Base-by-base conservation (phyloP, 2,888 invertebrate genomes). In the Heliconius erato region DNA sequence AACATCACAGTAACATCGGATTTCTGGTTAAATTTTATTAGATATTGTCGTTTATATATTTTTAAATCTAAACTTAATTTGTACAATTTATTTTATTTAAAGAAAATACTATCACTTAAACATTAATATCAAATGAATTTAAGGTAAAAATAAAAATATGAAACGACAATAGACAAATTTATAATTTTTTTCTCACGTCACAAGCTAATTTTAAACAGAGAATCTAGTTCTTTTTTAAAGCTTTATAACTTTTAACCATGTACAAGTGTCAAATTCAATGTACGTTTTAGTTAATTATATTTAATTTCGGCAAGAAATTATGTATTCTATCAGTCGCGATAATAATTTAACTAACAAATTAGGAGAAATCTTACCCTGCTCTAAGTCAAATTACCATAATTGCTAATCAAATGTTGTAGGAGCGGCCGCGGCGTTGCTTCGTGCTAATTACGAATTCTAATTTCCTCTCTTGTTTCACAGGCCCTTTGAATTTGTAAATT, bases 341-440 rank as follows among this genome's bases (percentile, higher is more conserved):
- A 91, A 92, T 94, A 94, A 95, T 95, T 95, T 94, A 94, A 94
- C 94, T 94, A 93, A 94, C 94, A 95, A 96, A 96, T 95, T 94
- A 93, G 92, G 89, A 92, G 93, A 93, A 95, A 95, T 96, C 94
- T 95, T 94, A 94, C 94, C 94, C 94, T 93, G 93, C 93, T 94
- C 94, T 93, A 92, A 95, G 94, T 93, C 93, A 92, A 94, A 96
- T 96, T 96, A 94, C 91, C 95, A 95, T 96, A 96, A 96, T 96
- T 95, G 95, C 93, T 96, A 95, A 96, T 95, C 95, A 96, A 95
- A 95, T 93, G 95, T 93, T 93, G 94, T 94, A 92, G 93, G 93
- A 93, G 93, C 92, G 91, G 92, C 92, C 90, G 90, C 91, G 91
- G 90, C 90, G 91, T 91, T 90, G 92, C 92, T 91, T 90, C 92